Evolutionary conservation across 1,140 invertebrate genomes (phyloP).

Genomic region (Meteorus sp.): DNA sequence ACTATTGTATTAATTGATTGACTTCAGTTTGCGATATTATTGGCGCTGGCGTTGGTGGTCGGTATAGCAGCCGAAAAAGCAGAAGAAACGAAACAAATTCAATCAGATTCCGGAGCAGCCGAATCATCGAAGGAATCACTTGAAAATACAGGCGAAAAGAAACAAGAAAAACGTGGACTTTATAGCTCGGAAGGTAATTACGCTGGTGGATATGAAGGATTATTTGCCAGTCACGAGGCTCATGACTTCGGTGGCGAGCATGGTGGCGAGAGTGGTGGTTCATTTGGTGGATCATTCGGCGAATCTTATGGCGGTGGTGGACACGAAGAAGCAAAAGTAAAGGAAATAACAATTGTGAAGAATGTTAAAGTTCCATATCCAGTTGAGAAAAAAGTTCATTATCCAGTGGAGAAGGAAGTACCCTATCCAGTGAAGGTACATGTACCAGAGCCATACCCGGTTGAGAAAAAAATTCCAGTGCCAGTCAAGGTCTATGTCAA

Average conservation of each 20-base stretch:
- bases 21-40: constrained; percentile 39
- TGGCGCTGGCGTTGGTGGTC: constrained; percentile 46
- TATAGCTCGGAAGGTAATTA: constrained; percentile 54
- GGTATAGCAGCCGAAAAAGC: constrained; percentile 53
- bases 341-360: constrained; percentile 59
- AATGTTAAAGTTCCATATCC: constrained; percentile 70
- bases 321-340: constrained; percentile 60
- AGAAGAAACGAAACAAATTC: constrained; percentile 55
- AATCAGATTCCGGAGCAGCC: constrained; percentile 52
- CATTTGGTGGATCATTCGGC: not conserved
- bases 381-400: constrained; percentile 63
- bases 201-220: constrained; percentile 35
- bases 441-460: constrained; percentile 71
- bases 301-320: constrained; percentile 14
- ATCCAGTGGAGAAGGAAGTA: constrained; percentile 69
- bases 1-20: not conserved
- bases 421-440: constrained; percentile 70
- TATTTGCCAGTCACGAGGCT: constrained; percentile 39
- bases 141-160: constrained; percentile 56
- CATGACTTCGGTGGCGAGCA: constrained; percentile 35
- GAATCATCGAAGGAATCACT: constrained; percentile 40
- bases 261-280: constrained; percentile 23
- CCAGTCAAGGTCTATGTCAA: constrained; percentile 68
- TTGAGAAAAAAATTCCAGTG: constrained; percentile 69
- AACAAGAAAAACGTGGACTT: constrained; percentile 66